phyloP scores from a whole-genome alignment of 2,113 vertebrate species.

The Brachyistius frenatus region DNA sequence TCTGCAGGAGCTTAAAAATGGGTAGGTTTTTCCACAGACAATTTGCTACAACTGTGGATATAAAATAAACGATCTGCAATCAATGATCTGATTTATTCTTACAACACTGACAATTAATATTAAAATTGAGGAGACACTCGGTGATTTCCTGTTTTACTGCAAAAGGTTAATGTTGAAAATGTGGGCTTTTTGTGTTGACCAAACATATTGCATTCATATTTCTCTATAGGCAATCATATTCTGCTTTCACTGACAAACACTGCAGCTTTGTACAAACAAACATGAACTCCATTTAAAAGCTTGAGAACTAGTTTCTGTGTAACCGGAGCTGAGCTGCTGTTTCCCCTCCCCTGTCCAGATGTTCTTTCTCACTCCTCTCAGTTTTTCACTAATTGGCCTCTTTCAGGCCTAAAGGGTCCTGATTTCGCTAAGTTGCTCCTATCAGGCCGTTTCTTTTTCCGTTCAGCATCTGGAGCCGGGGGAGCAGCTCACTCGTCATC shows the following conservation, averaged over 20 bases:
- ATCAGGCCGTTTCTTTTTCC: conserved; percentile 15
- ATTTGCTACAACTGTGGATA: conserved; percentile 1
- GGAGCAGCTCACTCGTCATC: conserved; percentile 34
- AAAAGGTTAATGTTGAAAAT: conserved; percentile 1
- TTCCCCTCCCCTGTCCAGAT: conserved; percentile 18
- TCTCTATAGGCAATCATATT: neutral
- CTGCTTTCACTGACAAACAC: conserved; percentile 13
- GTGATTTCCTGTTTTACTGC: neutral
- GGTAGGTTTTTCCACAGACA: conserved; percentile 1
- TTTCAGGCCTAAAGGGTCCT: conserved; percentile 31
- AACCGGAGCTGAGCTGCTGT: conserved; percentile 12
- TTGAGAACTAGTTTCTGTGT: neutral
- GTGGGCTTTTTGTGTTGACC: neutral
- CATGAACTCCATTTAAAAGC: neutral
- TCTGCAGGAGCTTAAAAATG: neutral
- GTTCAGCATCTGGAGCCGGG: conserved; percentile 24
- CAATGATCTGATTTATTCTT: neutral
- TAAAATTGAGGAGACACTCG: too few species aligned
- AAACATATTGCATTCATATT: neutral
- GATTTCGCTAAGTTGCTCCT: conserved; percentile 45
- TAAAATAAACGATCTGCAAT: neutral
- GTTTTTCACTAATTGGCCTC: conserved; percentile 43
- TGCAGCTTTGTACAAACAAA: conserved; percentile 7
- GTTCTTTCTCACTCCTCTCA: conserved; percentile 34
- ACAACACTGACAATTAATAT: neutral